A percentile compares a stretch with the other conserved stretches of the same genome.
These are phyloP conservation scores for Cryptocephalus moraei DNA, from an alignment of 2,888 invertebrate species.

Conservation along the genomic window DNA sequence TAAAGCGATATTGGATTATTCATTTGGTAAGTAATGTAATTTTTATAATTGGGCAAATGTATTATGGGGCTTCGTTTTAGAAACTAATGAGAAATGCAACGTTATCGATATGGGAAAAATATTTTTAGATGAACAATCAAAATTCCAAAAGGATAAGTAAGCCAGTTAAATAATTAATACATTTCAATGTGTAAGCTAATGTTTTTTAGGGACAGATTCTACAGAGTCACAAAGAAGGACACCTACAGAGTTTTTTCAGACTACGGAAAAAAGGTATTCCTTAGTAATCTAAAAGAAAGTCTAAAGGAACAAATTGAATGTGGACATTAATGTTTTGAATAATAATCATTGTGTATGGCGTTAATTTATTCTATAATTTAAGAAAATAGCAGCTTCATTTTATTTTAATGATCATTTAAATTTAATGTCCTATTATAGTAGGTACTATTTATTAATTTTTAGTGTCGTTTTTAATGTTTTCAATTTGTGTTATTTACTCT, in stretches of 20 bases:
- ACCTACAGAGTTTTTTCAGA: constrained; percentile 26
- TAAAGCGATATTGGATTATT: constrained; percentile 23
- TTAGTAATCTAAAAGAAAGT: constrained; percentile 21
- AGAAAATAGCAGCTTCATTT: too few species aligned
- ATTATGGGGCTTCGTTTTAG: constrained; percentile 8
- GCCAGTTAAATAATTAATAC: constrained; percentile 5
- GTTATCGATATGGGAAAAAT: constrained; percentile 25
- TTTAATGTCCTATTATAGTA: too few species aligned
- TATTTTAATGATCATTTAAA: too few species aligned
- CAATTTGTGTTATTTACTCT: too few species aligned
- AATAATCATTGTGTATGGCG: too few species aligned
- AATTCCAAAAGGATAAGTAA: constrained; percentile 23
- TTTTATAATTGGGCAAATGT: background rate
- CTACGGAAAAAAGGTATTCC: constrained; percentile 26
- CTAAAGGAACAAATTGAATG: constrained; percentile 23
- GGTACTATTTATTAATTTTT: too few species aligned
- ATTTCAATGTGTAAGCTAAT: constrained; percentile 1
- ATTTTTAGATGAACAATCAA: constrained; percentile 19
- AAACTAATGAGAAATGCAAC: constrained; percentile 18
- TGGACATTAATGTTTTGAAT: constrained; percentile 15
- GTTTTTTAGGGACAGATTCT: constrained; percentile 22
- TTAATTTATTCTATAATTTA: too few species aligned
- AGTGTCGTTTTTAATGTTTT: too few species aligned
- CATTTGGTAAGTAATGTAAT: constrained; percentile 14
- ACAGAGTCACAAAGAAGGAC: constrained; percentile 22